Base-by-base conservation (phyloP, 1,140 invertebrate genomes). In the Asbolus verrucosus region DNA sequence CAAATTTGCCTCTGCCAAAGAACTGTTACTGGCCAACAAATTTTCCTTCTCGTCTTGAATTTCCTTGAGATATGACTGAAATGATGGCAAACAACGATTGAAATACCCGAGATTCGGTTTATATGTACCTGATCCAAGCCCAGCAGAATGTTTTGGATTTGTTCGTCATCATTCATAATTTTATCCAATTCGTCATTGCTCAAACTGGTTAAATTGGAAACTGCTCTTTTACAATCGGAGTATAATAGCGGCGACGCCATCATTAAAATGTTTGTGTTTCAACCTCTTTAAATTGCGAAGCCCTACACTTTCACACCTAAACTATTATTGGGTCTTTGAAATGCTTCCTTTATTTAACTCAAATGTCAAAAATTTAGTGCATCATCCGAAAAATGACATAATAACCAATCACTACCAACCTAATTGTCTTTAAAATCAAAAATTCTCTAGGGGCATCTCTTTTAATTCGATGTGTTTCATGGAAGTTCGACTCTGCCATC, bases 1-100 rank as follows among this genome's bases (percentile, higher is more conserved):
- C 14, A 98, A 84, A 81, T 97, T 98, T 73, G 87, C 91, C 80
- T 97, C 94, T 1, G 95, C 94, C 54, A 94, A 81, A 19, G 89
- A 92, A 79, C 92, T 90, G 78, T 96, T 97, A 71, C 90, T 91
- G 1, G 91, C 92, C 76, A 96, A 89, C 41, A 96, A 82, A 81
- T 90, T 89, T 80, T 95, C 92, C 74, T 94, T 94, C 75, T 96
- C 93, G 6, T 87, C 85, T 78, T 92, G 91, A 72, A 93, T 85
- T 65, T 90, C 87, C 80, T 93, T 91, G 0, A 94, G 85, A 89
- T 94, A 78, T 27, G 83, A 83, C 77, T 76, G 68, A 77, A 79
- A 78, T n/a, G n/a, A 39, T 39, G 18, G 21, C 0, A 31, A 21
- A 21, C 18, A 36, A 68, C 24, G 3, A 3, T 8, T 8, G 24